phyloP scores from a whole-genome alignment of 1,140 invertebrate species.

The Conus ventricosus region DNA sequence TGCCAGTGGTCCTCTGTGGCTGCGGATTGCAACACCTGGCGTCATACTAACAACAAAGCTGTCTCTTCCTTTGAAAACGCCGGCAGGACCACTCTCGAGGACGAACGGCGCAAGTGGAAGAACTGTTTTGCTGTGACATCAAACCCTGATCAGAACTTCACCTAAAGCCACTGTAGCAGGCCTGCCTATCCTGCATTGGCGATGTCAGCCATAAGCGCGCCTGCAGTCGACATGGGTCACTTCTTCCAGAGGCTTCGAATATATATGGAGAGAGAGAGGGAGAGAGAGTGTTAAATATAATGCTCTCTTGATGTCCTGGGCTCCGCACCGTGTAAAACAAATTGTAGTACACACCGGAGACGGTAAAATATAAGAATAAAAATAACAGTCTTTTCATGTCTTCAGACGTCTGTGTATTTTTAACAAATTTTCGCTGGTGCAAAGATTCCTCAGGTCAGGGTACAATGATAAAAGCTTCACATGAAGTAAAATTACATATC shows the following conservation, averaged over 20 bases:
- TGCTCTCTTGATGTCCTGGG: too few species aligned
- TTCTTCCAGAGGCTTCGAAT: background rate
- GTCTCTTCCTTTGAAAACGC: background rate
- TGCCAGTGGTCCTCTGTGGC: background rate
- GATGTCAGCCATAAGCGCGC: slow-evolving; percentile 25
- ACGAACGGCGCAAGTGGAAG: background rate
- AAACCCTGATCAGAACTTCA: slow-evolving; percentile 19
- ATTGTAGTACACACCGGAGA: too few species aligned
- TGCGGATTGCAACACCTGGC: slow-evolving; percentile 13
- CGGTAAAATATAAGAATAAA: too few species aligned
- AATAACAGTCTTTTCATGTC: too few species aligned
- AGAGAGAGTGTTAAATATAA: too few species aligned
- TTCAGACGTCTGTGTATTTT: too few species aligned
- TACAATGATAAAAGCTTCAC: too few species aligned
- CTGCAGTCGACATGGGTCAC: slow-evolving; percentile 28
- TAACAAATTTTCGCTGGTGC: too few species aligned
- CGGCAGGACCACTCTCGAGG: background rate
- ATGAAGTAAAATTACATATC: too few species aligned
- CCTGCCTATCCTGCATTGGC: slow-evolving; percentile 22
- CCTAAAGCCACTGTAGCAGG: slow-evolving; percentile 14
- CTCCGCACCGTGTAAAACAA: too few species aligned
- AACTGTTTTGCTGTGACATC: background rate
- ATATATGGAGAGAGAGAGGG: too few species aligned
- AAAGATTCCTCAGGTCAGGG: too few species aligned
- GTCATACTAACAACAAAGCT: background rate